Evolutionary conservation across 2,797 vertebrate species (phyloP).

Genomic region (Remorina albescens): DNA sequence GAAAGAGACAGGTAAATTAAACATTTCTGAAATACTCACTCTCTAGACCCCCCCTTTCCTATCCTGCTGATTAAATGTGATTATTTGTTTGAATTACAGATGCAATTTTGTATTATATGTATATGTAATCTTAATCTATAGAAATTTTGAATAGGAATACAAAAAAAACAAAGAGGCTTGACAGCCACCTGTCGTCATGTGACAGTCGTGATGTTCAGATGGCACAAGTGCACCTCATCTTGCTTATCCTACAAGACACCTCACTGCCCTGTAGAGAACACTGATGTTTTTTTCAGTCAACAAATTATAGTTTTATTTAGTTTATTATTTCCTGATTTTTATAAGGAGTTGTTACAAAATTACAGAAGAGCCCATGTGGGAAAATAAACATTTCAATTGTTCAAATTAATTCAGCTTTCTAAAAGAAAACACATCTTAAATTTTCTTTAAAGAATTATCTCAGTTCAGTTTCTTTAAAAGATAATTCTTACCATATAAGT

Average conservation of each 20-base stretch:
- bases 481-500: not conserved
- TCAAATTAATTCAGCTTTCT: not conserved
- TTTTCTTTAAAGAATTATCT: not conserved
- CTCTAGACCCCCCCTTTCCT: not conserved
- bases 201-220: constrained; percentile 26
- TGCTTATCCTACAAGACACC: constrained; percentile 16
- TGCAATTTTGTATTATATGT: not conserved
- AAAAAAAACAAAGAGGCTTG: not conserved
- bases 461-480: not conserved
- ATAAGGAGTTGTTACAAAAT: not conserved
- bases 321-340: not conserved
- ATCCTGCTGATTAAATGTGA: not conserved
- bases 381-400: not conserved
- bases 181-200: constrained; percentile 28
- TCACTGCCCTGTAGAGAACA: not conserved
- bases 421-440: not conserved
- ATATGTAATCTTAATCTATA: not conserved
- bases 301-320: not conserved
- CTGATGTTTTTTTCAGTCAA: not conserved
- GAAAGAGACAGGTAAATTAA: no score
- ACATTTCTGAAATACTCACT: not conserved
- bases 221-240: constrained; percentile 39
- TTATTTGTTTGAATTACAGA: not conserved
- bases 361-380: not conserved
- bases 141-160: constrained; percentile 9